phyloP scores from a whole-genome alignment of 2,113 vertebrate species.

The Delphinapterus leucas region DNA sequence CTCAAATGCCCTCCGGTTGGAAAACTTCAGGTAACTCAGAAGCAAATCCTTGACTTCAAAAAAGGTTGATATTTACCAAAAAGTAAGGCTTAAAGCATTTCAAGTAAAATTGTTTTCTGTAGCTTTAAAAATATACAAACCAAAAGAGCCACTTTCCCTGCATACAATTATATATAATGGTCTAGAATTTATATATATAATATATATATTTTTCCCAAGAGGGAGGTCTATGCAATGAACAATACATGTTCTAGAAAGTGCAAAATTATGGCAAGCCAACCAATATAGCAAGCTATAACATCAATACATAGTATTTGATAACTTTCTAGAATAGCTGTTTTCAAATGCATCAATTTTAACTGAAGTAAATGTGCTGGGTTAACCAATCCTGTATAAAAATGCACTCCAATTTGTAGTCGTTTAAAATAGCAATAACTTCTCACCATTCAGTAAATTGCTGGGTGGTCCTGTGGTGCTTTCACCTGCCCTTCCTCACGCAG shows the following conservation, averaged over 20 bases:
- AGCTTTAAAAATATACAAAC: neutral
- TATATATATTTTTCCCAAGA: neutral
- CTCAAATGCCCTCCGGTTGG: neutral
- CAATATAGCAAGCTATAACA: neutral
- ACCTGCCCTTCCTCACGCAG: rapidly evolving
- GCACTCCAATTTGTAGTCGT: neutral
- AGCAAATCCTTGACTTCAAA: neutral
- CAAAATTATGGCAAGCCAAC: neutral
- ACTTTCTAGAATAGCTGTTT: neutral
- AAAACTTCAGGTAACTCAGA: neutral
- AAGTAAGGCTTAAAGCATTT: neutral
- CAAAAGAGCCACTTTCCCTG: neutral
- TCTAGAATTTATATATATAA: neutral
- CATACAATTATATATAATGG: neutral
- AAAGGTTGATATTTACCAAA: neutral
- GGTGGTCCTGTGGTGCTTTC: rapidly evolving
- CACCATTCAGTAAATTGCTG: neutral
- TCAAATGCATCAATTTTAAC: neutral
- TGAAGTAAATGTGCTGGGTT: neutral
- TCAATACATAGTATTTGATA: neutral
- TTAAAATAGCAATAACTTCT: neutral
- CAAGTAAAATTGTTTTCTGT: neutral
- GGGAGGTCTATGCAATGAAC: neutral
- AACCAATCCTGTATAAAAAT: neutral
- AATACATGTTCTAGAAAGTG: neutral